These are phyloP conservation scores for Homalodisca vitripennis DNA, from an alignment of 1,140 invertebrate species.

Conservation along the genomic window DNA sequence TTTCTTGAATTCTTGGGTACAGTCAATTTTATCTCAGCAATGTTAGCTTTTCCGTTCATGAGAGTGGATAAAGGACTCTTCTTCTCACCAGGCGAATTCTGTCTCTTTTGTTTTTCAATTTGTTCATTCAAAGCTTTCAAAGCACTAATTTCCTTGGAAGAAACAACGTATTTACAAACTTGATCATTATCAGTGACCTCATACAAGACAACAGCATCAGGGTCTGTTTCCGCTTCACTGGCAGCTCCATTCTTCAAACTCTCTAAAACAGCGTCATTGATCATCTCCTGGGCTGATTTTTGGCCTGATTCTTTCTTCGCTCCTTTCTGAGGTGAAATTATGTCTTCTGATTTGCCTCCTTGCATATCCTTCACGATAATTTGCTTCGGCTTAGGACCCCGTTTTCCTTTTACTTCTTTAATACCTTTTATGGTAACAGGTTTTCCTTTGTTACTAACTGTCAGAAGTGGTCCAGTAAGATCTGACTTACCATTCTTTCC, in stretches of 20 bases:
- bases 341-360: slow-evolving; percentile 23
- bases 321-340: background rate
- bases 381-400: slow-evolving; percentile 9
- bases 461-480: slow-evolving; percentile 26
- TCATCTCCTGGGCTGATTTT: slow-evolving; percentile 28
- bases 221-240: slow-evolving; percentile 38
- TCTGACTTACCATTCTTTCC: slow-evolving; percentile 28
- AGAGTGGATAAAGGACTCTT: slow-evolving; percentile 31
- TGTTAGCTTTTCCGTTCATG: slow-evolving; percentile 35
- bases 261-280: slow-evolving; percentile 36
- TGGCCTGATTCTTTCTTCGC: background rate
- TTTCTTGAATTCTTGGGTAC: slow-evolving; percentile 35
- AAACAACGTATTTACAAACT: slow-evolving; percentile 43
- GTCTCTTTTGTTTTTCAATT: slow-evolving; percentile 36
- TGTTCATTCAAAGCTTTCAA: slow-evolving; percentile 39
- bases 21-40: slow-evolving; percentile 38
- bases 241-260: slow-evolving; percentile 34
- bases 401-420: background rate
- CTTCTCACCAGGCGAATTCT: slow-evolving; percentile 22
- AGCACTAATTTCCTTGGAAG: slow-evolving; percentile 41
- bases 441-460: slow-evolving; percentile 24
- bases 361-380: slow-evolving; percentile 38
- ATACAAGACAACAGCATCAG: slow-evolving; percentile 42
- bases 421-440: slow-evolving; percentile 13
- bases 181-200: slow-evolving; percentile 42